phyloP scores from a whole-genome alignment of 2,797 vertebrate species.

The Rhabdomys pumilio region DNA sequence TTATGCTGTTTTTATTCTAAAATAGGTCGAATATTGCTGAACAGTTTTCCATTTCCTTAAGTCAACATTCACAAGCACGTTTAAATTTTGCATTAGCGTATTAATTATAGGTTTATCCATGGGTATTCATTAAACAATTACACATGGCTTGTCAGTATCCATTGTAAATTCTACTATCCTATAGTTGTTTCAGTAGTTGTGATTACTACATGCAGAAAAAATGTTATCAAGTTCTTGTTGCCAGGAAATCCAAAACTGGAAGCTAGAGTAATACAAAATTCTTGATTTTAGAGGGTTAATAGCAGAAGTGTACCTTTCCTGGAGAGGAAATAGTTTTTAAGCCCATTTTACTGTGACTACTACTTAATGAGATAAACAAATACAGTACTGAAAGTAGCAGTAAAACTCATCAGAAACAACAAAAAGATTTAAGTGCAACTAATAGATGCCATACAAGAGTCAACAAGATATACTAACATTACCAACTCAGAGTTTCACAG shows the following conservation, averaged over 20 bases:
- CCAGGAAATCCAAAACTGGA: slow-evolving; percentile 43
- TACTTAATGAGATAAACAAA: slow-evolving; percentile 26
- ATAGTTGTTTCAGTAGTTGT: slow-evolving; percentile 41
- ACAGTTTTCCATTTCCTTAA: slow-evolving; percentile 58
- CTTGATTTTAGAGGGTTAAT: slow-evolving; percentile 56
- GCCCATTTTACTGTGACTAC: background rate
- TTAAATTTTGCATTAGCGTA: slow-evolving; percentile 40
- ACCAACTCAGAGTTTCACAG: background rate
- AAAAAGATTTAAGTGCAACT: slow-evolving; percentile 47
- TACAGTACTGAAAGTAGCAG: background rate
- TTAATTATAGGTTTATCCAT: slow-evolving; percentile 53
- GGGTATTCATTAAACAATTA: slow-evolving; percentile 68
- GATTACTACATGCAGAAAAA: slow-evolving; percentile 42
- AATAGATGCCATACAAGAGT: background rate
- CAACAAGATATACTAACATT: slow-evolving; percentile 44
- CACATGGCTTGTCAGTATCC: slow-evolving; percentile 24
- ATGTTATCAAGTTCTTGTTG: slow-evolving; percentile 25
- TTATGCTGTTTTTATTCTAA: slow-evolving; percentile 49
- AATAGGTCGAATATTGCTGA: slow-evolving; percentile 13
- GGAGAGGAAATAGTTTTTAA: slow-evolving; percentile 40
- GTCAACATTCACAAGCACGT: background rate
- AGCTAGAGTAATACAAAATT: slow-evolving; percentile 34
- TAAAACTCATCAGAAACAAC: slow-evolving; percentile 48
- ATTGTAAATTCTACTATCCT: background rate
- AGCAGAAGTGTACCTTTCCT: slow-evolving; percentile 26